Conservation (phyloP, 2,888 invertebrate species). For the Crossocerus cetratus region DNA sequence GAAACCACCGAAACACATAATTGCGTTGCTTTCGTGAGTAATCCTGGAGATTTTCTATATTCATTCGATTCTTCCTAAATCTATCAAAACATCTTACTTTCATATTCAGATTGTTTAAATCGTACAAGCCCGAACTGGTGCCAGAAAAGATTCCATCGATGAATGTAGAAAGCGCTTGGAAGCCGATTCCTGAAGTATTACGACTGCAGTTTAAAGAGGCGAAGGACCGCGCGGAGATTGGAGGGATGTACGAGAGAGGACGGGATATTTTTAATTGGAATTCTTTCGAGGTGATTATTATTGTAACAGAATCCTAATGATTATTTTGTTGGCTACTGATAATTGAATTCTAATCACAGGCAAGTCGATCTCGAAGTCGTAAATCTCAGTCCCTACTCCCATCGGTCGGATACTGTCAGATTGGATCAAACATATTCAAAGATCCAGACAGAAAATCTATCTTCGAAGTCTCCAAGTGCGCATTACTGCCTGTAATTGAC, state of each 20-base stretch:
- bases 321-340: neutral
- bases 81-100: slow-evolving; percentile 11
- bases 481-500: neutral
- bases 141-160: slow-evolving; percentile 71
- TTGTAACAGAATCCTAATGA: neutral
- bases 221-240: slow-evolving; percentile 55
- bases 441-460: slow-evolving; percentile 65
- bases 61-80: neutral
- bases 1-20: slow-evolving; percentile 64
- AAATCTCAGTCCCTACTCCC: slow-evolving; percentile 64
- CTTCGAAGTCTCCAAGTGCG: slow-evolving; percentile 68
- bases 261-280: slow-evolving; percentile 61
- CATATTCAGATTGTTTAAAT: slow-evolving; percentile 68
- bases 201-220: slow-evolving; percentile 64
- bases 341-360: slow-evolving; percentile 15
- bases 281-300: slow-evolving; percentile 34
- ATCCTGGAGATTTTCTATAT: neutral
- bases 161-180: slow-evolving; percentile 72
- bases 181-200: slow-evolving; percentile 65
- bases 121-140: slow-evolving; percentile 74
- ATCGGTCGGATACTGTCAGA: slow-evolving; percentile 68
- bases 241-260: slow-evolving; percentile 20
- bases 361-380: neutral
- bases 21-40: slow-evolving; percentile 69
- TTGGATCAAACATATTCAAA: slow-evolving; percentile 67